Evolutionary conservation across 1,140 invertebrate species (phyloP).

Genomic region (Brachionus rotundiformis): DNA sequence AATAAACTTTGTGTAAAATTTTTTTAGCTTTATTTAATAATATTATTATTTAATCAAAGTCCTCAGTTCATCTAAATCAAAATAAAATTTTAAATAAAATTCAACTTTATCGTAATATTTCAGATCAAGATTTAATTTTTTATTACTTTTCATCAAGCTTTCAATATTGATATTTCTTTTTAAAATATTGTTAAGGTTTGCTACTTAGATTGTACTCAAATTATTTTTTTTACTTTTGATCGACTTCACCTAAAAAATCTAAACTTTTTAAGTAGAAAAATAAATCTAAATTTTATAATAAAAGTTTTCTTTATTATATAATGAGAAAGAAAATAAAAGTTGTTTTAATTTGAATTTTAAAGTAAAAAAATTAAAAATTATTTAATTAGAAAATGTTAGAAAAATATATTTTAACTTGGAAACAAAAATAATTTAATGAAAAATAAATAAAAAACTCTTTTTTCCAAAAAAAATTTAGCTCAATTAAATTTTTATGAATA

Average conservation of each 20-base stretch:
- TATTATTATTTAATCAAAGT: too few species aligned
- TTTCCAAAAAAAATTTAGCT: not conserved
- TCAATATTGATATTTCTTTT: too few species aligned
- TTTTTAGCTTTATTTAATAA: too few species aligned
- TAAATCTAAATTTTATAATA: not conserved
- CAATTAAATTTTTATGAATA: not conserved
- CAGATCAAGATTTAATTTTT: too few species aligned
- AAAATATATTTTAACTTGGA: not conserved
- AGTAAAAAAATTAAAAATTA: too few species aligned
- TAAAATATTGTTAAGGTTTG: too few species aligned
- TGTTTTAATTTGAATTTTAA: too few species aligned
- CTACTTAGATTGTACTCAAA: not conserved
- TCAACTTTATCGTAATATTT: too few species aligned
- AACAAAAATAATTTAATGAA: not conserved
- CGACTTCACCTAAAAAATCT: not conserved
- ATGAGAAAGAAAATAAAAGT: not conserved
- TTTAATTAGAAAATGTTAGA: constrained; percentile 1
- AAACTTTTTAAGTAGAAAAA: not conserved
- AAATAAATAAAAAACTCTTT: not conserved
- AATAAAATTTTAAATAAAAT: too few species aligned
- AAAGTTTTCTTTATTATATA: not conserved
- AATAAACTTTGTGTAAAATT: too few species aligned
- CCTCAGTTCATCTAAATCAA: too few species aligned
- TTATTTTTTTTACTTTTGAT: not conserved
- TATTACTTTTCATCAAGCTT: too few species aligned